Evolutionary conservation across 2,797 vertebrate genomes (phyloP).

Genomic region (Sardinella longiceps): DNA sequence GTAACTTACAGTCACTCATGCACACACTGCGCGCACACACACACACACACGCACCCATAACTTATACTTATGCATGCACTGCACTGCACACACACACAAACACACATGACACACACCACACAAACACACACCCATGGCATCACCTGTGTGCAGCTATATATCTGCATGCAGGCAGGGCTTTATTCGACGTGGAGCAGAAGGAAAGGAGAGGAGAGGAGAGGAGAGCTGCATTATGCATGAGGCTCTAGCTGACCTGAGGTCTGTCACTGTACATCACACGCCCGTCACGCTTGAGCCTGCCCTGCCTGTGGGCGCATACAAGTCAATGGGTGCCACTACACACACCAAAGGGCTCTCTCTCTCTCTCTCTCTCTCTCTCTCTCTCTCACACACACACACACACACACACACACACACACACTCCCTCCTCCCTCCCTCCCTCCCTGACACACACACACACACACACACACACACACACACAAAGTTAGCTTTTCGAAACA

Average conservation of each 20-base stretch:
- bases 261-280: constrained; percentile 8
- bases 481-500: no score
- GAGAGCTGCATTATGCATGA: constrained; percentile 9
- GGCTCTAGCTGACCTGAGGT: neutral
- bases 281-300: constrained; percentile 1
- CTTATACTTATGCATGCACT: no score
- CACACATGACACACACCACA: neutral
- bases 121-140: neutral
- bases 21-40: neutral
- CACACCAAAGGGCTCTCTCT: neutral
- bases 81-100: neutral
- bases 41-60: no score
- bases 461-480: no score
- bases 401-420: no score
- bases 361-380: neutral
- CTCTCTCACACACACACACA: neutral
- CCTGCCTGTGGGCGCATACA: neutral
- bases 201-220: neutral
- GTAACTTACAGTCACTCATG: no score
- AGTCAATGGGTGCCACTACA: neutral
- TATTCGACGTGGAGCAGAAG: neutral
- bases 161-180: neutral
- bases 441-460: neutral
- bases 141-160: neutral
- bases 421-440: neutral